Percentiles rank a stretch among this genome's conserved stretches.
phyloP scores from a whole-genome alignment of 2,888 invertebrate species.

The Platynereis dumerilii region DNA sequence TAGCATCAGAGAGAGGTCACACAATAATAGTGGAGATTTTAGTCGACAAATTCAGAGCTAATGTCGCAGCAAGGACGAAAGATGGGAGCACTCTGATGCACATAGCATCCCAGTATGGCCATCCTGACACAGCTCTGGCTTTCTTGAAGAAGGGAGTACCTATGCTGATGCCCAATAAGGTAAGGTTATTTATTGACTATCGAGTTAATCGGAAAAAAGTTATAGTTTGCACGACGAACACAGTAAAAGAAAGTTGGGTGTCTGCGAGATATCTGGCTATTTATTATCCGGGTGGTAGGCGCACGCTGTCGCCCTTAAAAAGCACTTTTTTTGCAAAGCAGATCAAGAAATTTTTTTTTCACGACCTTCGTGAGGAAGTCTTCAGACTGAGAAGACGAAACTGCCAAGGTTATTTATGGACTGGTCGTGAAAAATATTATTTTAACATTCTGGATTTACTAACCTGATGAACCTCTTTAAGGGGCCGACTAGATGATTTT shows the following conservation, averaged over 20 bases:
- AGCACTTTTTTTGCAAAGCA: no score
- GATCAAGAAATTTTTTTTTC: no score
- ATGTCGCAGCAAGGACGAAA: constrained; percentile 93
- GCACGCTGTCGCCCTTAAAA: background rate
- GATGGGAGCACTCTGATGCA: constrained; percentile 99
- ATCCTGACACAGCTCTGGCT: constrained; percentile 97
- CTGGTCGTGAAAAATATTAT: no score
- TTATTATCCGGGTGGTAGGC: background rate
- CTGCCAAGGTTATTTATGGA: no score
- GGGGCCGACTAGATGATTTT: no score
- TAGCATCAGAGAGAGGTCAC: constrained; percentile 97
- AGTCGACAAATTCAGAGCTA: constrained; percentile 97
- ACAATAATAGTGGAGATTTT: constrained; percentile 93
- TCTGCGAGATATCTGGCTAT: background rate
- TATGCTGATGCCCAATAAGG: constrained; percentile 98
- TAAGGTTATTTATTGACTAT: constrained; percentile 34
- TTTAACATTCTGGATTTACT: no score
- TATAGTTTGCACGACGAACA: background rate
- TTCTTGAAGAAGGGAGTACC: constrained; percentile 98
- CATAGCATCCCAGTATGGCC: constrained; percentile 95
- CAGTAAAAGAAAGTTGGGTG: background rate
- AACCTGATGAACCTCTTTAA: no score
- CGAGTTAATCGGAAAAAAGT: no score
- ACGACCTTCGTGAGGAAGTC: no score
- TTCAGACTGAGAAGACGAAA: no score